Percentiles rank a stretch among this genome's conserved stretches.
Evolutionary conservation across 1,140 invertebrate species (phyloP).

Genomic region (Zophobas morio): DNA sequence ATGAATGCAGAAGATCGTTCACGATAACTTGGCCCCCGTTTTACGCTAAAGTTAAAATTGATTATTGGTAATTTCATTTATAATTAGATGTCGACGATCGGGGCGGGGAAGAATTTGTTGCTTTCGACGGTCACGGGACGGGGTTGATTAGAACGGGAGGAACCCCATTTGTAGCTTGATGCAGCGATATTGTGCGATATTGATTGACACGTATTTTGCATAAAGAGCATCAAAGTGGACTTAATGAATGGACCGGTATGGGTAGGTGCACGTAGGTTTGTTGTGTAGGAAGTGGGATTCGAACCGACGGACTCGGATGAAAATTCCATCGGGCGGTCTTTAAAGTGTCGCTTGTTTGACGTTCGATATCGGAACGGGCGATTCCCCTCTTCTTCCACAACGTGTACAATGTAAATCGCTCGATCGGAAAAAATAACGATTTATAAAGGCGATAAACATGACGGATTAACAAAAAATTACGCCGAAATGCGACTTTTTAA

Average conservation of each 20-base stretch:
- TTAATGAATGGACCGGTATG: conserved; percentile 6
- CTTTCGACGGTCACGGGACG: neutral
- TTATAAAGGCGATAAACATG: no score
- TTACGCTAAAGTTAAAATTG: conserved; percentile 49
- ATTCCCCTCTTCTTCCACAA: no score
- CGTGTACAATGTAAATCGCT: no score
- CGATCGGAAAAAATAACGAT: no score
- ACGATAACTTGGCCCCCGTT: conserved; percentile 51
- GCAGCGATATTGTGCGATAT: conserved; percentile 15
- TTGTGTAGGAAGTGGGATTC: no score
- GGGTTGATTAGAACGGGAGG: conserved; percentile 7
- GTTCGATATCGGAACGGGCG: no score
- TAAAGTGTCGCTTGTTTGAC: no score
- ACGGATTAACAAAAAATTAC: no score
- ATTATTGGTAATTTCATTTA: conserved; percentile 50
- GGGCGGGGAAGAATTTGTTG: neutral
- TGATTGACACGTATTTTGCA: conserved; percentile 28
- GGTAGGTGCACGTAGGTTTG: no score
- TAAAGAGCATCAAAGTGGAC: conserved; percentile 25
- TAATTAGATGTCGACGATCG: conserved; percentile 40
- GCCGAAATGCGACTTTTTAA: no score
- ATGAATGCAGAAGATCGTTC: conserved; percentile 52
- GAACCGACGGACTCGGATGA: no score
- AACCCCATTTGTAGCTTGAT: conserved; percentile 22
- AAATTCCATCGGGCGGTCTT: no score